phyloP scores from a whole-genome alignment of 2,888 invertebrate species.

The Orthonychiurus folsomi region DNA sequence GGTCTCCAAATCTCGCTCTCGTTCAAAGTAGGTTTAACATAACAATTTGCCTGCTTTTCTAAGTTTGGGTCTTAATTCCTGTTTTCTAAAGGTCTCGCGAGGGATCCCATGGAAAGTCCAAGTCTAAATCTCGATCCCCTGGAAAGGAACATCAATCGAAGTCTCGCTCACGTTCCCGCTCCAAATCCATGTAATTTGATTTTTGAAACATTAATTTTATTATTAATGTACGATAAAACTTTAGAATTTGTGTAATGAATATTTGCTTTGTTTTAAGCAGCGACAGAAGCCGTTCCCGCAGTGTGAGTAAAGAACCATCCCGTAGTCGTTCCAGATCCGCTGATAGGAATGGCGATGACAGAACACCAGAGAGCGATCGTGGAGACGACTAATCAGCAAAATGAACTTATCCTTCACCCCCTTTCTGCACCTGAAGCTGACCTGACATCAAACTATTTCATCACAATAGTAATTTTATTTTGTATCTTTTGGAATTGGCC shows the following conservation, averaged over 20 bases:
- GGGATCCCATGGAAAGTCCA: constrained; percentile 51
- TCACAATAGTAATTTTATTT: no score
- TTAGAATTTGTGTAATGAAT: no score
- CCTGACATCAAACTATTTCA: neutral
- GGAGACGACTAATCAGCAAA: neutral
- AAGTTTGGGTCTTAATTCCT: constrained; percentile 41
- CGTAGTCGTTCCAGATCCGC: constrained; percentile 46
- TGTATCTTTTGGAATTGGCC: no score
- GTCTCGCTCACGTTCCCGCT: constrained; percentile 49
- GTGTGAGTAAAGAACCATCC: constrained; percentile 54
- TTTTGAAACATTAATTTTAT: constrained; percentile 3
- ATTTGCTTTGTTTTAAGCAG: no score
- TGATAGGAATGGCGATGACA: constrained; percentile 48
- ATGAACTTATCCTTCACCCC: no score
- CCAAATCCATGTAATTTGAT: constrained; percentile 30
- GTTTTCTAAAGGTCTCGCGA: constrained; percentile 53
- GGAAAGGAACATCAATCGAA: constrained; percentile 30
- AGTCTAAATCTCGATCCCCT: constrained; percentile 43
- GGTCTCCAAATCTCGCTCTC: constrained; percentile 58
- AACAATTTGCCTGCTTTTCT: constrained; percentile 3
- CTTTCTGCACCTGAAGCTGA: no score
- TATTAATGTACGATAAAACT: no score
- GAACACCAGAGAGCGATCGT: neutral
- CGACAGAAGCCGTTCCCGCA: constrained; percentile 45
- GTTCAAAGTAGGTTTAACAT: constrained; percentile 55